phyloP scores from a whole-genome alignment of 2,888 invertebrate species.

The Stenchaetothrips biformis region DNA sequence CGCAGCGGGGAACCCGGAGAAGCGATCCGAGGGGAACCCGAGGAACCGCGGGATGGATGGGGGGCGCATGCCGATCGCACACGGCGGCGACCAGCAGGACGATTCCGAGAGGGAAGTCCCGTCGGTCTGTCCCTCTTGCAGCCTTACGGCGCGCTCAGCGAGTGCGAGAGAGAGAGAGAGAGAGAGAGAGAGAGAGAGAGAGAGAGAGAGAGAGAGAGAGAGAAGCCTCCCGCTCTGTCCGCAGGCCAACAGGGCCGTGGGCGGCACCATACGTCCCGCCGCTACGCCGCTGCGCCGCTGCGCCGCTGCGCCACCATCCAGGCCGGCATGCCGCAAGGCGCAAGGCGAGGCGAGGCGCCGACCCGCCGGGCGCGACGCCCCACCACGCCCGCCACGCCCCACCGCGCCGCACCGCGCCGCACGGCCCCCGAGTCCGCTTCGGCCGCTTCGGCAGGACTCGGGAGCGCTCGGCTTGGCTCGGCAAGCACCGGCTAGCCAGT shows the following conservation, averaged over 20 bases:
- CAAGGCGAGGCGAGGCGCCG: conserved; percentile 2
- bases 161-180: too few relatives aligned
- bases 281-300: neutral
- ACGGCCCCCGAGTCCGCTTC: neutral
- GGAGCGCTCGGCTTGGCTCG: conserved; percentile 3
- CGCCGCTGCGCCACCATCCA: neutral
- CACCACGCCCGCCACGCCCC: neutral
- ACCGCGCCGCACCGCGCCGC: neutral
- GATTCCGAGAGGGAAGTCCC: too few relatives aligned
- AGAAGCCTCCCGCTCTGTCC: too few relatives aligned
- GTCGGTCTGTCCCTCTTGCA: too few relatives aligned
- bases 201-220: too few relatives aligned
- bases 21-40: too few relatives aligned
- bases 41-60: too few relatives aligned
- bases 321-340: neutral
- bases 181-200: too few relatives aligned
- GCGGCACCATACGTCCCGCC: conserved; percentile 9
- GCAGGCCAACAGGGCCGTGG: neutral
- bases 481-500: conserved; percentile 19
- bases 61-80: conserved; percentile 9
- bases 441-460: neutral
- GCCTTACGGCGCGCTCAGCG: too few relatives aligned
- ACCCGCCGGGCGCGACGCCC: conserved; percentile 9
- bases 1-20: neutral
- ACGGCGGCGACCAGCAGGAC: neutral